Percentiles rank a stretch among this genome's conserved stretches.
Evolutionary conservation across 1,140 invertebrate genomes (phyloP).

Genomic region (Mamestra configurata): DNA sequence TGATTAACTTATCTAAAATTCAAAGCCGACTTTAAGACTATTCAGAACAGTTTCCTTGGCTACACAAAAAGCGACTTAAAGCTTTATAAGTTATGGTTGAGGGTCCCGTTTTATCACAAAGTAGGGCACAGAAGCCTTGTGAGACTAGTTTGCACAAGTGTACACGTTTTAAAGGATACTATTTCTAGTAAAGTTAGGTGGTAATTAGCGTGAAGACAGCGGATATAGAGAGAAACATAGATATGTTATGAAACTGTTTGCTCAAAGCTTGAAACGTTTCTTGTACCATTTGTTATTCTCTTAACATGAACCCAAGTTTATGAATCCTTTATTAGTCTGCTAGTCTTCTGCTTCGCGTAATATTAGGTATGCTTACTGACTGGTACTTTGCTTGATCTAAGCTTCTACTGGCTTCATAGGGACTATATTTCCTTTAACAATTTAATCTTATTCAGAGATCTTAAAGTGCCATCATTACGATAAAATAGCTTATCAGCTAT

Average conservation of each 20-base stretch:
- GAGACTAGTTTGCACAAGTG: constrained; percentile 67
- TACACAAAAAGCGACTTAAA: constrained; percentile 34
- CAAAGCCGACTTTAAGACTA: constrained; percentile 32
- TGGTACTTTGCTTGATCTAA: too few relatives aligned
- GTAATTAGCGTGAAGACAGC: constrained; percentile 33
- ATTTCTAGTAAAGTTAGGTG: constrained; percentile 31
- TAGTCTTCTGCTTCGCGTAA: too few relatives aligned
- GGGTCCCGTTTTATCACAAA: constrained; percentile 51
- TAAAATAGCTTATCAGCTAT: too few relatives aligned
- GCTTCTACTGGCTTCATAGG: too few relatives aligned
- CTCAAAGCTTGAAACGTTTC: background rate
- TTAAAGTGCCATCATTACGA: too few relatives aligned
- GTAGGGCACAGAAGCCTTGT: constrained; percentile 63
- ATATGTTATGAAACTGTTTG: background rate
- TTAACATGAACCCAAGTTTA: background rate
- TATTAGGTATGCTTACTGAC: too few relatives aligned
- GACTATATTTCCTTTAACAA: too few relatives aligned
- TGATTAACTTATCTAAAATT: constrained; percentile 47
- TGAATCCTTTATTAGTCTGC: too few relatives aligned
- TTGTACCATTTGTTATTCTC: background rate
- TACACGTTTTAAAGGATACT: constrained; percentile 59
- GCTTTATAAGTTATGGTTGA: constrained; percentile 35
- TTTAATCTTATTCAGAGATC: too few relatives aligned
- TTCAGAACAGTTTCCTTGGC: constrained; percentile 20
- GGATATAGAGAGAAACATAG: background rate